These are phyloP conservation scores for Lasius platythorax DNA, from an alignment of 2,888 invertebrate genomes.

Conservation along the genomic window DNA sequence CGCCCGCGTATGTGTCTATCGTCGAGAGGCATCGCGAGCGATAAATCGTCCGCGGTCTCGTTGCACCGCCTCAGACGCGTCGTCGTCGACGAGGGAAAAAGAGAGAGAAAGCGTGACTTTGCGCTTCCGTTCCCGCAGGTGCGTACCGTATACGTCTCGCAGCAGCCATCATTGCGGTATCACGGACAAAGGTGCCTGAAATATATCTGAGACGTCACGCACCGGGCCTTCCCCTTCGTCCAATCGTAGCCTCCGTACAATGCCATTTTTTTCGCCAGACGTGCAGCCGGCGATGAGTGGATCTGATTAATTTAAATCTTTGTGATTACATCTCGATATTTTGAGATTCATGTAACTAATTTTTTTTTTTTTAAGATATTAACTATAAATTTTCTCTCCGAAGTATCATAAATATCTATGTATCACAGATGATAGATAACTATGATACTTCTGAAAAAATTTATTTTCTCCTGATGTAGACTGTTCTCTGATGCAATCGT, in stretches of 20 bases:
- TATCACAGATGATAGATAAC: neutral
- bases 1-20: slow-evolving; percentile 58
- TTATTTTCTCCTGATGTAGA: neutral
- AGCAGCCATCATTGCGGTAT: slow-evolving; percentile 58
- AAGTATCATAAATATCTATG: neutral
- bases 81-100: slow-evolving; percentile 65
- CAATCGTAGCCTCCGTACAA: slow-evolving; percentile 63
- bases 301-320: neutral
- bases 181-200: slow-evolving; percentile 59
- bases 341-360: neutral
- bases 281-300: neutral
- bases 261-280: slow-evolving; percentile 51
- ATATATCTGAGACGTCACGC: slow-evolving; percentile 55
- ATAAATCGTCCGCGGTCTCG: slow-evolving; percentile 56
- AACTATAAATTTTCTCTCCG: neutral
- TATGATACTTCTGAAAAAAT: neutral
- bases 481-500: neutral
- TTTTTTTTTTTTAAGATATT: neutral
- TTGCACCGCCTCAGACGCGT: slow-evolving; percentile 30
- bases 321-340: neutral
- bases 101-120: slow-evolving; percentile 65
- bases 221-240: slow-evolving; percentile 65
- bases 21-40: slow-evolving; percentile 58
- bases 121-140: slow-evolving; percentile 73
- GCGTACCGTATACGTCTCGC: slow-evolving; percentile 56